Base-by-base conservation (phyloP, 2,888 invertebrate species). In the Gnatocerus cornutus region DNA sequence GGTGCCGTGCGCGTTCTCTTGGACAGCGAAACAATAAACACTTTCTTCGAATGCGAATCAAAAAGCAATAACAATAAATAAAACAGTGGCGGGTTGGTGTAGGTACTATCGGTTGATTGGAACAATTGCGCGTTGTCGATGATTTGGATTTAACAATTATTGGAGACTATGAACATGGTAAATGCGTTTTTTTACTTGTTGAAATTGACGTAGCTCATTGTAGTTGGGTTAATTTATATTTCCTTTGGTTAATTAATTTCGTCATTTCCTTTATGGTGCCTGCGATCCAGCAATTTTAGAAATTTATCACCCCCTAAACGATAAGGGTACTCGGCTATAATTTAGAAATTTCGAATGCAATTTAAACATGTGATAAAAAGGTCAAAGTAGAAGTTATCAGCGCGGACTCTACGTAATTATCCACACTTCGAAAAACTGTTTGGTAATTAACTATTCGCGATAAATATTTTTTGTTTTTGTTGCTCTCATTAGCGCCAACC, bases 141-240 rank as follows among this genome's bases (percentile, higher is more conserved):
- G 58, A 9, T 9, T 46, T 58, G 55, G 56, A 46, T 30, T 50
- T 37, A n/a, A n/a, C 37, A 33, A n/a, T 21, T 3, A 21, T 37
- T 56, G 65, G 65, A 48, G 46, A 13, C 53, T 48, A 12, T 56
- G 16, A 48, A 6, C 46, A 65, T 65, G 65, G 65, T 65, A 65
- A 56, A 55, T 62, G 27, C 27, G 13, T 27, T 27, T 27, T 50
- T 21, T 12, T 6, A 41, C 2, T 41, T 3, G 33, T 30, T 50
- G 9, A 14, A n/a, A 9, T 50, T 5, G 37, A 37, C 7, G 37
- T 21, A 21, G 2, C 33, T 33, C 7, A 12, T 41, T 10, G 7
- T 41, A 41, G 37, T 21, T 53, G 13, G 12, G n/a, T 9, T 43
- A 16, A 33, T 33, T 52, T 61, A 45, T 45, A 39, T 46, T 55